These are phyloP conservation scores for Herminia tarsipennalis DNA, from an alignment of 2,888 invertebrate genomes.

Conservation along the genomic window DNA sequence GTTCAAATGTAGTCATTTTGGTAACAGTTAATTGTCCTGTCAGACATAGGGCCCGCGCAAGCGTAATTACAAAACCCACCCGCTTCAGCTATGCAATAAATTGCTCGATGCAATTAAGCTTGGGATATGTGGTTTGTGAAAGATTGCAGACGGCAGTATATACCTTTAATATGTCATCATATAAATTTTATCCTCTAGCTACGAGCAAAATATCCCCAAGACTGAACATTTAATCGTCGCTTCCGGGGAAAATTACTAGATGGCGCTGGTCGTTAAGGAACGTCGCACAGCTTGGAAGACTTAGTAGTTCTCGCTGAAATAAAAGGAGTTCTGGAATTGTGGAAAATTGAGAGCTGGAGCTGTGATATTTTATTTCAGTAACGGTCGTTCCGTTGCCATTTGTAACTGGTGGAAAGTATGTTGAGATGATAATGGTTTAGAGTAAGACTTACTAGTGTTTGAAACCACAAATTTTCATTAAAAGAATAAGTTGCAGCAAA, in stretches of 20 bases:
- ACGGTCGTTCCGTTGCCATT: constrained; percentile 11
- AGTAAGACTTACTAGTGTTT: no score
- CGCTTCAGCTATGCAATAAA: constrained; percentile 64
- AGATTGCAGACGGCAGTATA: constrained; percentile 34
- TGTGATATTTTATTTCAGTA: constrained; percentile 26
- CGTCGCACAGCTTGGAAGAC: constrained; percentile 26
- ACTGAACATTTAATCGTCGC: constrained; percentile 37
- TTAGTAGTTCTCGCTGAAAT: constrained; percentile 23
- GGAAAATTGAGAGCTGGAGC: constrained; percentile 19
- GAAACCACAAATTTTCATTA: no score
- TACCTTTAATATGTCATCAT: constrained; percentile 47
- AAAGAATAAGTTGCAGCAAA: no score
- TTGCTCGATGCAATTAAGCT: constrained; percentile 64
- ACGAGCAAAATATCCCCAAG: constrained; percentile 12
- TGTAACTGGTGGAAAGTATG: not conserved
- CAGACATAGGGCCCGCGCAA: constrained; percentile 42
- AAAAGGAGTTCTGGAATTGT: constrained; percentile 26
- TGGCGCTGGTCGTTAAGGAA: constrained; percentile 45
- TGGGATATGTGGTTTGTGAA: constrained; percentile 54
- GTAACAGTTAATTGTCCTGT: constrained; percentile 59
- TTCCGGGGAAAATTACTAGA: constrained; percentile 42
- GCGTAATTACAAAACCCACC: constrained; percentile 60
- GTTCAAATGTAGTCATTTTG: constrained; percentile 40
- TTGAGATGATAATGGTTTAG: no score
- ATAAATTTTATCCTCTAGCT: constrained; percentile 44